These are phyloP conservation scores for Solenopsis fugax DNA, from an alignment of 1,140 invertebrate genomes.

Conservation along the genomic window DNA sequence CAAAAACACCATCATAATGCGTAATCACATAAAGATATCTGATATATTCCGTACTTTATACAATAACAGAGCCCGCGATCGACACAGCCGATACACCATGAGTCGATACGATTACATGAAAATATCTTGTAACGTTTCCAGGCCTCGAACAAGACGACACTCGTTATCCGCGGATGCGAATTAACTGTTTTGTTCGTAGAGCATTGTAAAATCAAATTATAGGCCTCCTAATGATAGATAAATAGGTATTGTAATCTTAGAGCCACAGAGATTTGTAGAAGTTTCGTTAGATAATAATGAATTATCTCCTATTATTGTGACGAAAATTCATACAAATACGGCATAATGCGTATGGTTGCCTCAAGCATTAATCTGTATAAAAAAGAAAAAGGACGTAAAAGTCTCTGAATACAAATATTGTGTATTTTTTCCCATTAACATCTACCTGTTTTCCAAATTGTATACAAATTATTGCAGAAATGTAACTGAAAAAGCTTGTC, in stretches of 20 bases:
- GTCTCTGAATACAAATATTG: background rate
- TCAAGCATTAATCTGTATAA: background rate
- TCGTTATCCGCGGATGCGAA: constrained; percentile 38
- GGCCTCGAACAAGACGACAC: constrained; percentile 59
- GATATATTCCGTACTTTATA: background rate
- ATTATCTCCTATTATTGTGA: constrained; percentile 5
- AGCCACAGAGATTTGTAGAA: constrained; percentile 67
- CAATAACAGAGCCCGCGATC: background rate
- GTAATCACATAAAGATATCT: background rate
- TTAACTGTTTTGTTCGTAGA: constrained; percentile 58
- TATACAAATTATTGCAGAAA: constrained; percentile 14
- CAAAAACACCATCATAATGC: background rate
- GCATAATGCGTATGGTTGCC: background rate
- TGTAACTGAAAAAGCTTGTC: background rate
- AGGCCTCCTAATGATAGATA: constrained; percentile 77
- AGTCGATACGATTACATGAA: constrained; percentile 69
- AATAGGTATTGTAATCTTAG: constrained; percentile 71
- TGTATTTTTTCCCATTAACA: background rate
- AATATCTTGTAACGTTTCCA: constrained; percentile 70
- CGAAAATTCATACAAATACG: background rate
- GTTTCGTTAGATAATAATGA: constrained; percentile 32
- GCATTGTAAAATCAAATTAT: constrained; percentile 74
- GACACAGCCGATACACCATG: constrained; percentile 59
- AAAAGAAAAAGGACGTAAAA: background rate
- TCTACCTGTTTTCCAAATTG: background rate